These are phyloP conservation scores for Bombyx huttoni DNA, from an alignment of 2,888 invertebrate genomes.

Conservation along the genomic window DNA sequence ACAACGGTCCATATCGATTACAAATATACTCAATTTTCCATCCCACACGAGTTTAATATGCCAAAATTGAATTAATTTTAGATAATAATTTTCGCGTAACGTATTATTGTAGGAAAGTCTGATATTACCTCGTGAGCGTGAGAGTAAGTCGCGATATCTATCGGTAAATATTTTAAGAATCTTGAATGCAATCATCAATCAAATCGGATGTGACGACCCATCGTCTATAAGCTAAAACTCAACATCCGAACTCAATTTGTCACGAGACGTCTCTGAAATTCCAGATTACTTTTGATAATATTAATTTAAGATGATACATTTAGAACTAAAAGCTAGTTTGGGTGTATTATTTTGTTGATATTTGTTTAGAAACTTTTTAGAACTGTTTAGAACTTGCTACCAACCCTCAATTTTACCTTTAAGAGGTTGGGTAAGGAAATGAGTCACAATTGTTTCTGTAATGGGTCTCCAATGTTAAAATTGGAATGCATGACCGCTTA, in stretches of 20 bases:
- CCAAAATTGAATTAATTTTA: not conserved
- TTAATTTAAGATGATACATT: not conserved
- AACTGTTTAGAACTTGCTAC: no score
- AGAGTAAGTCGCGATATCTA: not conserved
- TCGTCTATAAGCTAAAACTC: slow-evolving; percentile 41
- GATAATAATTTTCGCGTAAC: slow-evolving; percentile 8
- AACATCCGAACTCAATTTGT: slow-evolving; percentile 12
- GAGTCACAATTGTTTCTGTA: no score
- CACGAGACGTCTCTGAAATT: not conserved
- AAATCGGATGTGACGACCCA: slow-evolving; percentile 33
- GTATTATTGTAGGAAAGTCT: slow-evolving; percentile 2
- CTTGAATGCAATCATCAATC: slow-evolving; percentile 33
- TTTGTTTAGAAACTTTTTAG: no score
- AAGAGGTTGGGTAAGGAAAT: no score
- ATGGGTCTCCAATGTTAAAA: no score
- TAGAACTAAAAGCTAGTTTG: no score
- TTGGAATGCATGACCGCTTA: no score
- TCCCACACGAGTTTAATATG: slow-evolving; percentile 1
- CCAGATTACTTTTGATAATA: not conserved
- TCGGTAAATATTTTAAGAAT: slow-evolving; percentile 13
- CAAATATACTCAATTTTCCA: slow-evolving; percentile 1
- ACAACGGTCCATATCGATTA: not conserved
- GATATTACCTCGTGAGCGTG: not conserved
- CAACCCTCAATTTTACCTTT: no score
- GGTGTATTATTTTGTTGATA: no score